Base-by-base conservation (phyloP, 2,888 invertebrate species). In the Meiosimyza decipiens region DNA sequence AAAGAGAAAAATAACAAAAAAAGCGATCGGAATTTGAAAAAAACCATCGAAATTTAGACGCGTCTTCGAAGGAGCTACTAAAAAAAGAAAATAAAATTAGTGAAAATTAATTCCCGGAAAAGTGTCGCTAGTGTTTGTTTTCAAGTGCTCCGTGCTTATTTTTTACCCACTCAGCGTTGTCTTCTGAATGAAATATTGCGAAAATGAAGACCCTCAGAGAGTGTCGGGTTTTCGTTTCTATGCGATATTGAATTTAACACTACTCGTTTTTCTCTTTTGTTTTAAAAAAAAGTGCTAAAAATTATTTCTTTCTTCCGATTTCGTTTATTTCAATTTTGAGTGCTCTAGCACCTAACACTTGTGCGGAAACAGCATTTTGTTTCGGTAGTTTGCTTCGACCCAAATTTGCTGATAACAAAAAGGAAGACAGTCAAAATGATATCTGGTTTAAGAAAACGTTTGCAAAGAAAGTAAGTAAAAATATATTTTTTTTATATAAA, bases 391-490 rank as follows among this genome's bases (percentile, higher is more conserved):
- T 63, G 63, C 55, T 33, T 68, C 62, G 66, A 54, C 22, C 68
- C 18, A 15, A 54, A 50, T 18, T 51, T 49, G 33, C 50, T 16
- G 50, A 65, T 16, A 52, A 64, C 49, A 47, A 55, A 28, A 5
- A 12, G 40, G n/a, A 60, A 13, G 52, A 22, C 16, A 22, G 74
- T 67, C 75, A 81, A 76, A 79, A 84, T 84, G 84, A 83, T 84
- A 77, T 84, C 84, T 73, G 84, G 84, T 79, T 82, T 84, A 73
- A 79, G 84, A 75, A 82, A 84, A 75, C 83, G 84, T 71, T 80
- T 84, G 76, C 82, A 83, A 77, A 84, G 84, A 79, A 84, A 83
- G 84, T 84, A 74, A 84, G 84, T 84, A 77, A 40, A 64, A 50
- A 40, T 40, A 9, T 40, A n/a, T 40, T n/a, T n/a, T n/a, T n/a